Evolutionary conservation across 2,888 invertebrate species (phyloP), one percentile per base, ranked within the genome.

Genomic region (Julus scanicus): DNA sequence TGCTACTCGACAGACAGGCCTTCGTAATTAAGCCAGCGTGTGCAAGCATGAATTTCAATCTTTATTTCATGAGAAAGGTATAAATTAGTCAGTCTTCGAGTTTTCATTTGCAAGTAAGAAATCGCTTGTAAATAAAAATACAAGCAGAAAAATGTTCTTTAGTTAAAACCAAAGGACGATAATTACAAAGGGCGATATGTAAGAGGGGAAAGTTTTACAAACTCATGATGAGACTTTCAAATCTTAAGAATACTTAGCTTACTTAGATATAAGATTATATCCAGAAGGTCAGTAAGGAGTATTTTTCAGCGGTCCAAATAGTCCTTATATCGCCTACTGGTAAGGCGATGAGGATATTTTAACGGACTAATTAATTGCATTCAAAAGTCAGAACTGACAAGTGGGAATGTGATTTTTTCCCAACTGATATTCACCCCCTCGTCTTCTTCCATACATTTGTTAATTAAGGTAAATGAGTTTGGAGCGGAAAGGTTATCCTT

Each of bases 201-300:
- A 9, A 20, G 20, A 20, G 63, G 63, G 63, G 5, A 63, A 63
- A 9, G 3, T 63, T 63, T 63, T 63, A 63, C 63, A 63, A 63
- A 63, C 63, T 63, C 63, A 63, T 63, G 63, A 63, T 63, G 63
- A 63, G 63, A 63, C 5, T 63, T 63, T 63, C n/a, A 63, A 63
- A 63, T 8, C 20, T 63, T 9, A 4, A 63, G 63, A n/a, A 63
- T 20, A 63, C 4, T 63, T n/a, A 20, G 63, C 20, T 13, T 63
- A 63, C 63, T 29, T 29, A 29, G 29, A 29, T 29, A 29, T 29
- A 29, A 29, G 29, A 29, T 29, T 29, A n/a, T 63, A 20, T n/a
- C n/a, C n/a, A 63, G 63, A 15, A 53, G 63, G 63, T 63, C 9
- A 63, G 63, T 63, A 4, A 63, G n/a, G 20, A n/a, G 63, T 20